Conservation (phyloP, 1,140 invertebrate species). For the Rhizoglyphus robini region DNA sequence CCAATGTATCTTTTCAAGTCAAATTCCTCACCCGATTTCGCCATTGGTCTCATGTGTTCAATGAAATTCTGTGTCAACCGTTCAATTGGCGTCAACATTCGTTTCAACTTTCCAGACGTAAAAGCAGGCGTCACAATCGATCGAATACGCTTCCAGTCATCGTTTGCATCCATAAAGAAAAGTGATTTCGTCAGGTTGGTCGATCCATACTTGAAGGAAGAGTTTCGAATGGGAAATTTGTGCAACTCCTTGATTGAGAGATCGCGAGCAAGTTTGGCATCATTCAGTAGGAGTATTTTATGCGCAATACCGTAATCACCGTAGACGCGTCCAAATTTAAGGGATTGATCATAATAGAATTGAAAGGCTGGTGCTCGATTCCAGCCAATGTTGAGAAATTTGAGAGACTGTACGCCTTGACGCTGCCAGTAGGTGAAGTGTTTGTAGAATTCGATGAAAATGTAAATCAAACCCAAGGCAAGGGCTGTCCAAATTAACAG, state of each 20-base stretch:
- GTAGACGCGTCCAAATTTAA: neutral
- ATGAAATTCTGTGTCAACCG: no score
- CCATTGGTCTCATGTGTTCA: neutral
- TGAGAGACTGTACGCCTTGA: neutral
- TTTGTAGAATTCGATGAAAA: no score
- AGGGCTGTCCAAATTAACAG: no score
- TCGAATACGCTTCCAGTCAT: no score
- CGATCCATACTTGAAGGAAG: neutral
- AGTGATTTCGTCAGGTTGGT: neutral
- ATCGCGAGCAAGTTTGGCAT: neutral
- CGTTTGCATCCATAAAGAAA: no score
- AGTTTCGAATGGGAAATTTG: conserved; percentile 9
- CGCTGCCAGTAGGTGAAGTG: neutral
- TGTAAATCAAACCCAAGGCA: no score
- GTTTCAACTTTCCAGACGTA: no score
- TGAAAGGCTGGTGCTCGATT: neutral
- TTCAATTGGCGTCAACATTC: no score
- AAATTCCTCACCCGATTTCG: neutral
- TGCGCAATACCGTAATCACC: neutral
- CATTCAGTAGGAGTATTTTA: neutral
- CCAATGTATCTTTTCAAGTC: conserved; percentile 18
- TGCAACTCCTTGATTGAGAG: conserved; percentile 13
- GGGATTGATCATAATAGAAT: neutral
- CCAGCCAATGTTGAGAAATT: neutral
- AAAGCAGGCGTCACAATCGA: no score